Base-by-base conservation (phyloP, 2,113 vertebrate species). In the Morone chrysops region DNA sequence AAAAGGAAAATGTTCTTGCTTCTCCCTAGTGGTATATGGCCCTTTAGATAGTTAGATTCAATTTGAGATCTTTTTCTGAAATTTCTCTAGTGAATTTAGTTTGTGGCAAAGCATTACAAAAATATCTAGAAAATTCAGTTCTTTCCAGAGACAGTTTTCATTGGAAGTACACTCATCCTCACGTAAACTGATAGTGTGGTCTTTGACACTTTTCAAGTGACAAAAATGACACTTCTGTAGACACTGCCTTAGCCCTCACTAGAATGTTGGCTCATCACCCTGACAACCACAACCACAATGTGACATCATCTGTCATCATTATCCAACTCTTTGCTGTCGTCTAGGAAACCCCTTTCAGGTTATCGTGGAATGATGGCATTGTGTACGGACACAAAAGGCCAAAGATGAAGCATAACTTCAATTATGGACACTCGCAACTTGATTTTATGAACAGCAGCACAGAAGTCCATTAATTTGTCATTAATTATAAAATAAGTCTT, bases 231-330 rank as follows among this genome's bases (percentile, higher is more conserved):
- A 31, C 31, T 31, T 63, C 17, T 16, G 66, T 4, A 71, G 60
- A 47, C 65, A 25, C n/a, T 43, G 14, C 36, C 20, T 61, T 54
- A 45, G 61, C 12, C 57, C 50, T 87, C 18, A 53, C 80, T 72
- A 62, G 31, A 61, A 12, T 47, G 22, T 60, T 25, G 14, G 47
- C 56, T 73, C 73, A 10, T 88, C 75, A 18, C 66, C 79, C 47
- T 69, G 81, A 80, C 65, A 62, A 81, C 77, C 11, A 48, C 54
- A 31, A 36, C 6, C 50, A 51, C 77, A 63, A 59, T 78, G 73
- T 54, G 22, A 70, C 41, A 69, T 65, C 79, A 75, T 84, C 61
- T 78, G 65, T 89, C 73, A 87, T 87, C 60, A 62, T 79, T 80
- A 83, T 50, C 73, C 66, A 68, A 10, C 63, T 65, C 54, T 73